These are phyloP conservation scores for Hypena proboscidalis DNA, from an alignment of 2,888 invertebrate genomes.

Conservation along the genomic window DNA sequence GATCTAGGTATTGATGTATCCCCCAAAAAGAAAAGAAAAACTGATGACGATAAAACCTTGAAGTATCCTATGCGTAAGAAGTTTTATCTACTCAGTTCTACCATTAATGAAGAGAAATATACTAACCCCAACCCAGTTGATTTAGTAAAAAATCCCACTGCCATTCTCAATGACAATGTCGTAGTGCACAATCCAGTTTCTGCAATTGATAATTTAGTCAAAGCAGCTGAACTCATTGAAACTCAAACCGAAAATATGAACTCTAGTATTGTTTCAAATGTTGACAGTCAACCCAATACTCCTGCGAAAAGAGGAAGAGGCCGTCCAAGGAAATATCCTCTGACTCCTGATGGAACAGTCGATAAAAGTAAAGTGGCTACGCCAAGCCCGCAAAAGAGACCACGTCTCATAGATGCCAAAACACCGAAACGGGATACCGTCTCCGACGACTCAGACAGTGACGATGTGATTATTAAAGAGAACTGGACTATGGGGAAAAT, in stretches of 20 bases:
- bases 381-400: constrained; percentile 68
- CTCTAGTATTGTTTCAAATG: constrained; percentile 37
- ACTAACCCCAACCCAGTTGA: constrained; percentile 41
- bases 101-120: constrained; percentile 12
- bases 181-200: constrained; percentile 60
- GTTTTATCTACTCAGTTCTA: constrained; percentile 66
- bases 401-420: constrained; percentile 64
- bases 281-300: constrained; percentile 55
- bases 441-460: constrained; percentile 61
- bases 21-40: constrained; percentile 73
- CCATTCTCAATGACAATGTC: constrained; percentile 48
- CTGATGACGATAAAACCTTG: constrained; percentile 58
- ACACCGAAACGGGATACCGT: constrained; percentile 43
- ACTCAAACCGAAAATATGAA: constrained; percentile 65
- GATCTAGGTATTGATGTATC: constrained; percentile 67
- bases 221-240: constrained; percentile 78
- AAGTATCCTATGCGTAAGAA: constrained; percentile 73
- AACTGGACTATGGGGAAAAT: constrained; percentile 85
- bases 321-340: constrained; percentile 76
- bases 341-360: constrained; percentile 54
- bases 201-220: constrained; percentile 78
- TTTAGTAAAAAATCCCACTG: constrained; percentile 39
- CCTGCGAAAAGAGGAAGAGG: constrained; percentile 77
- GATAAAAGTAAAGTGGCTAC: constrained; percentile 50
- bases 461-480: constrained; percentile 67